Evolutionary conservation across 2,797 vertebrate genomes (phyloP).

Genomic region (Hapalemur alaotrensis): DNA sequence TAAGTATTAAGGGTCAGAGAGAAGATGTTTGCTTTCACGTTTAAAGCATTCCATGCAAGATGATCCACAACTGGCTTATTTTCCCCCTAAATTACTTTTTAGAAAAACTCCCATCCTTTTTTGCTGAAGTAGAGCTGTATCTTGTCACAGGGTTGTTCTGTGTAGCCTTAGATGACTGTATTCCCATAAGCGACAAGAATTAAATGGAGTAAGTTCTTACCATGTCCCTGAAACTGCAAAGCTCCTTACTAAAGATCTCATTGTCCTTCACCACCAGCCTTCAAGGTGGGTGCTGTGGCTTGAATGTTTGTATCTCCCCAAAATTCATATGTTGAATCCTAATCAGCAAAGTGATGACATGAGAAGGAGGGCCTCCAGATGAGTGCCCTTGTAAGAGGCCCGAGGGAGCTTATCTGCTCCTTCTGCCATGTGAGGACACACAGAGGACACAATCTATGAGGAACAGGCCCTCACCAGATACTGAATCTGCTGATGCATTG

Average conservation of each 20-base stretch:
- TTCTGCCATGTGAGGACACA: not conserved
- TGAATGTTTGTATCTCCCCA: not conserved
- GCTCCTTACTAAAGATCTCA: not conserved
- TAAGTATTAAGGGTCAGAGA: not conserved
- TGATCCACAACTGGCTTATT: not conserved
- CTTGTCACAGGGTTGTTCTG: not conserved
- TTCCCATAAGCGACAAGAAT: not conserved
- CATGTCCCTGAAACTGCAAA: not conserved
- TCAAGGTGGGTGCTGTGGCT: not conserved
- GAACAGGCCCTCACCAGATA: not conserved
- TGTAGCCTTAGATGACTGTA: not conserved
- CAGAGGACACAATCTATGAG: not conserved
- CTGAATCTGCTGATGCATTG: not conserved
- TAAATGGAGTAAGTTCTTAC: not conserved
- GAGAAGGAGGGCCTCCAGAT: not conserved
- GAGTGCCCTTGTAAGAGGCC: not conserved
- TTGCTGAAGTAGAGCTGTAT: not conserved
- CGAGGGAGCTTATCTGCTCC: not conserved
- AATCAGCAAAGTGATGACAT: not conserved
- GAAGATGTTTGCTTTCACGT: not conserved
- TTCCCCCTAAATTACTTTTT: not conserved
- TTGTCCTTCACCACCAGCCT: not conserved
- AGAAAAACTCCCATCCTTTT: not conserved
- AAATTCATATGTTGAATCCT: not conserved
- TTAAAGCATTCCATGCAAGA: not conserved